A percentile compares a stretch with the other conserved stretches of the same genome.
Conservation (phyloP, 2,888 invertebrate genomes). For the Heliconius ismenius region DNA sequence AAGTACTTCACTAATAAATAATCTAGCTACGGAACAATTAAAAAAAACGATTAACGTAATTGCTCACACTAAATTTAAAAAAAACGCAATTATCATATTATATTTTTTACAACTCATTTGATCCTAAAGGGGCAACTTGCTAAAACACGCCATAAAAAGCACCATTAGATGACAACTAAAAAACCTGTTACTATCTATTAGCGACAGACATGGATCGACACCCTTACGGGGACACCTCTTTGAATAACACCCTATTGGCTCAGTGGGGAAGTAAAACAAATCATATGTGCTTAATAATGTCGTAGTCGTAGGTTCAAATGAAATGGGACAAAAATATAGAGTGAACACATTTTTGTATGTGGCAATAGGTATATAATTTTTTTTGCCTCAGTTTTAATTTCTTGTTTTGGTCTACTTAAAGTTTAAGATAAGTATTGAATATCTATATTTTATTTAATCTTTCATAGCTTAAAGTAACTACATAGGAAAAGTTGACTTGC, state of each 20-base stretch:
- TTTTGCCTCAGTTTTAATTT: too few species aligned
- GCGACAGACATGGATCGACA: slow-evolving; percentile 37
- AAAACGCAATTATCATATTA: background rate
- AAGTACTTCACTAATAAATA: background rate
- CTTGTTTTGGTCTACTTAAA: too few species aligned
- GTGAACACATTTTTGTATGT: too few species aligned
- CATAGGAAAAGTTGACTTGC: too few species aligned
- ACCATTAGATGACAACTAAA: slow-evolving; percentile 36
- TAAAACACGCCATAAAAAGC: slow-evolving; percentile 28
- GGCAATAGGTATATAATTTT: too few species aligned
- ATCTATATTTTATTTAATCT: too few species aligned
- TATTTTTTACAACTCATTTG: slow-evolving; percentile 8
- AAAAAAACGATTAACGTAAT: background rate
- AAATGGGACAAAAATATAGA: too few species aligned
- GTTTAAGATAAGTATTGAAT: too few species aligned
- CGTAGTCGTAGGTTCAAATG: background rate
- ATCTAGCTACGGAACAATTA: background rate
- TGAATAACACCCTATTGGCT: background rate
- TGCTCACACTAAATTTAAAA: background rate
- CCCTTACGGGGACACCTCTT: background rate
- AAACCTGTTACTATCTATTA: slow-evolving; percentile 43
- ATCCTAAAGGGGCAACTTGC: slow-evolving; percentile 10
- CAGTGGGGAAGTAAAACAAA: background rate
- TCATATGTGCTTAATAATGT: too few species aligned
- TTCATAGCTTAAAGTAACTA: too few species aligned